A percentile compares a stretch with the other conserved stretches of the same genome.
Conservation (phyloP, 1,140 invertebrate genomes). For the Acromyrmex echinatior region DNA sequence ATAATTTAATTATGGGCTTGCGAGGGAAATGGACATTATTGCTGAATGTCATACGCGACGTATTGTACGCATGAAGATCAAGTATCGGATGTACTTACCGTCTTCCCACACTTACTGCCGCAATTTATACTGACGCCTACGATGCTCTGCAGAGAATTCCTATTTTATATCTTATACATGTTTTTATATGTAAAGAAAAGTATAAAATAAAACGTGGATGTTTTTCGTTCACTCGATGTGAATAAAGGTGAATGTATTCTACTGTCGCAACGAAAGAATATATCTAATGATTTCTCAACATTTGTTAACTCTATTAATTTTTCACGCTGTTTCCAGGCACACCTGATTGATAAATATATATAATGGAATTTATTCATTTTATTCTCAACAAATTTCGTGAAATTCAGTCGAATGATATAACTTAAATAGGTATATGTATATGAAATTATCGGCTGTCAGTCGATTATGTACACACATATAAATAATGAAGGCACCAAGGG, state of each 20-base stretch:
- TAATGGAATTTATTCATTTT: slow-evolving; percentile 58
- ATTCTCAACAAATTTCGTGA: slow-evolving; percentile 60
- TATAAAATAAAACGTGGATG: slow-evolving; percentile 7
- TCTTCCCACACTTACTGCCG: slow-evolving; percentile 40
- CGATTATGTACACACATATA: slow-evolving; percentile 71
- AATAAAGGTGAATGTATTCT: slow-evolving; percentile 6
- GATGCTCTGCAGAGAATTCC: slow-evolving; percentile 4
- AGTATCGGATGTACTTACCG: slow-evolving; percentile 43
- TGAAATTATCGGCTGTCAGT: slow-evolving; percentile 57
- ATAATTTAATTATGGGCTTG: slow-evolving; percentile 24
- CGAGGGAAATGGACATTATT: neutral
- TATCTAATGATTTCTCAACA: slow-evolving; percentile 3
- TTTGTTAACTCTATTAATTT: neutral
- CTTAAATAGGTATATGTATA: slow-evolving; percentile 52
- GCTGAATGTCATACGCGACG: neutral
- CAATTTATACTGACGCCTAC: slow-evolving; percentile 22
- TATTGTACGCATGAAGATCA: neutral
- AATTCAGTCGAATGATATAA: slow-evolving; percentile 49
- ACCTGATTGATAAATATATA: slow-evolving; percentile 52
- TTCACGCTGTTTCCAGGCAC: slow-evolving; percentile 2
- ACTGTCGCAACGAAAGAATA: slow-evolving; percentile 14
- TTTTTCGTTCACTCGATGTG: slow-evolving; percentile 5
- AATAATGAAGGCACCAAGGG: slow-evolving; percentile 77
- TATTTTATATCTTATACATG: slow-evolving; percentile 47
- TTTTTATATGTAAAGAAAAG: slow-evolving; percentile 15